Base-by-base conservation (phyloP, 2,113 vertebrate genomes). In the Enhydra lutris region DNA sequence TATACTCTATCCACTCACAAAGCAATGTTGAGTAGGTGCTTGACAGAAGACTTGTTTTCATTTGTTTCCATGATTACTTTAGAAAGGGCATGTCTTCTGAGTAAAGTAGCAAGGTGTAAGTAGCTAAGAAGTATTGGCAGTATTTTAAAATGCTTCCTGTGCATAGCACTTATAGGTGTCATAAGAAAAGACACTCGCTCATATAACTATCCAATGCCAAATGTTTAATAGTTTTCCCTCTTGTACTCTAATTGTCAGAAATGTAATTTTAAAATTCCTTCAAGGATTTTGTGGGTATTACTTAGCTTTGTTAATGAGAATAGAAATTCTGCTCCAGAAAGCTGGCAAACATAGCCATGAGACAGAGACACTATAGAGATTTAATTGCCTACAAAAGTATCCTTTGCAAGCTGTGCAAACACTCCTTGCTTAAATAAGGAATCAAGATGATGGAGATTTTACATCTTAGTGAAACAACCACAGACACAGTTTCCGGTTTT, bases 321-420 rank as follows among this genome's bases (percentile, higher is more conserved):
- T 55, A 94, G 31, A 94, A 97, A 96, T 96, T 85, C 34, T 80
- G 39, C n/a, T n/a, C 42, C 21, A 89, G 50, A 96, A 93, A 92
- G 7, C 20, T 86, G 61, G 50, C 45, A 88, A 63, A 34, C 59
- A 61, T 4, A 15, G 23, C n/a, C 57, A 57, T 31, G 57, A 96
- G n/a, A 92, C 18, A 88, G 97, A 95, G 31, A 42, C 23, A 73
- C 57, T 79, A n/a, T 6, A 52, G 69, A 92, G 84, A 94, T 93
- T 91, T 94, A 73, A 95, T 97, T 93, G 94, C 34, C 78, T 95
- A 87, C 4, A 29, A n/a, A 81, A 91, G 23, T 74, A 65, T 94
- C 91, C 50, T 80, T 93, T 89, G 21, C 59, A 97, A 97, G 85
- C n/a, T 89, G 47, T 96, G 79, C 71, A 94, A 82, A 96, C 52